phyloP scores from a whole-genome alignment of 2,888 invertebrate genomes.

The Andrena minutula region DNA sequence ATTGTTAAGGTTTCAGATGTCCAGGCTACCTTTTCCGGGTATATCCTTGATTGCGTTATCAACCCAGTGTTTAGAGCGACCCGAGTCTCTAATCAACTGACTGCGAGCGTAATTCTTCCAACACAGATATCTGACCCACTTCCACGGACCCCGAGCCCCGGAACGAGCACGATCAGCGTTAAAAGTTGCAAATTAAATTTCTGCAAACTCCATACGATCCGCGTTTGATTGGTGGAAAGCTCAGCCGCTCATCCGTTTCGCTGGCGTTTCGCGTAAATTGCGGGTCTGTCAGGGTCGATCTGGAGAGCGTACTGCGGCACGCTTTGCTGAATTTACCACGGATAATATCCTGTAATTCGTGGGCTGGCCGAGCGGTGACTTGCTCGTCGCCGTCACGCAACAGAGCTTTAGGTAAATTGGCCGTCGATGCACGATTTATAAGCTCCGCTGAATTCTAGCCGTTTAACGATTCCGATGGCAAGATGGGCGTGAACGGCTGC shows the following conservation, averaged over 20 bases:
- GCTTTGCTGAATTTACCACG: constrained; percentile 26
- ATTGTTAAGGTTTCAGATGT: background rate
- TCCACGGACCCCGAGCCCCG: no score
- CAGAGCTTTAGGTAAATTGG: constrained; percentile 34
- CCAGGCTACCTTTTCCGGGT: no score
- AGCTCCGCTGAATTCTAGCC: background rate
- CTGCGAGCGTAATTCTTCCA: no score
- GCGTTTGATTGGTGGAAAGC: background rate
- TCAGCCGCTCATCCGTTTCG: no score
- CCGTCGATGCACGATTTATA: constrained; percentile 8
- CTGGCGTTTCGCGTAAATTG: constrained; percentile 17
- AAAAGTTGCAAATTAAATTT: background rate
- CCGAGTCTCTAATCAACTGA: no score
- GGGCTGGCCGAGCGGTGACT: constrained; percentile 15
- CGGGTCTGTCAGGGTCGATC: background rate
- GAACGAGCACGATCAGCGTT: background rate
- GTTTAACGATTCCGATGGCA: background rate
- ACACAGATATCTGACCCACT: no score
- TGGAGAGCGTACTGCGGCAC: background rate
- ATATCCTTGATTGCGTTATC: no score
- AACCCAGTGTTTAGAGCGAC: no score
- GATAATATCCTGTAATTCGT: constrained; percentile 53
- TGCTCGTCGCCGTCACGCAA: constrained; percentile 34
- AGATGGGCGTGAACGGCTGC: constrained; percentile 3
- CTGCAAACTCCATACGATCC: background rate